Conservation (phyloP, 2,888 invertebrate genomes). For the Agonum fuliginosum region DNA sequence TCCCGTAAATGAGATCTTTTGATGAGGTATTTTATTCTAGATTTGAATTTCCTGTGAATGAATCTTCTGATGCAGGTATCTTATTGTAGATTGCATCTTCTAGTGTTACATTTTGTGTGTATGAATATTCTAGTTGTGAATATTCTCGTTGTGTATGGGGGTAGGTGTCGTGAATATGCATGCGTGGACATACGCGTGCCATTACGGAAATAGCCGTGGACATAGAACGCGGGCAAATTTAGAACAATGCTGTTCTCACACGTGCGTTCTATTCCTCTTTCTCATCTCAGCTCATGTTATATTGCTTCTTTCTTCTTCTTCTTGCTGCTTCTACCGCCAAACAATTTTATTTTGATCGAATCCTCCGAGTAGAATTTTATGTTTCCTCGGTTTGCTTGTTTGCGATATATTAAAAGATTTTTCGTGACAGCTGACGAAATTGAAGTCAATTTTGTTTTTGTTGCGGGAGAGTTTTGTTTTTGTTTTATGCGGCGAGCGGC, state of each 20-base stretch:
- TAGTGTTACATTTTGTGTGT: too few relatives aligned
- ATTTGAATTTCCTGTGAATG: too few relatives aligned
- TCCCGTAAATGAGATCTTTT: too few relatives aligned
- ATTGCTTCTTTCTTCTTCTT: neutral
- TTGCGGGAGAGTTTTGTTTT: neutral
- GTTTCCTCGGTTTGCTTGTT: neutral
- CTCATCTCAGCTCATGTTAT: conserved; percentile 26
- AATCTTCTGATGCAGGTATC: too few relatives aligned
- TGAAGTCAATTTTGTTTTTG: conserved; percentile 39
- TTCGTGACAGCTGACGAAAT: conserved; percentile 39
- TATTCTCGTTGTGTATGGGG: too few relatives aligned
- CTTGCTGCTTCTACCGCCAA: neutral
- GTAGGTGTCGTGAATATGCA: neutral
- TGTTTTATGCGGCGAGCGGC: neutral
- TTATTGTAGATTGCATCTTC: too few relatives aligned
- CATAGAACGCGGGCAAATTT: conserved; percentile 8
- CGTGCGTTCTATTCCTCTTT: neutral
- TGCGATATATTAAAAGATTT: conserved; percentile 38
- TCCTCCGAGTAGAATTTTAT: neutral
- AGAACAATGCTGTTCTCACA: conserved; percentile 21
- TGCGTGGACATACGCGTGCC: neutral
- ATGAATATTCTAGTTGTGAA: too few relatives aligned
- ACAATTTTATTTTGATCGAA: conserved; percentile 42
- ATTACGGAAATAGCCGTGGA: conserved; percentile 5
- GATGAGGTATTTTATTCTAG: too few relatives aligned